A percentile compares a stretch with the other conserved stretches of the same genome.
phyloP scores from a whole-genome alignment of 2,888 invertebrate species.

The Lamellibrachia columna region DNA sequence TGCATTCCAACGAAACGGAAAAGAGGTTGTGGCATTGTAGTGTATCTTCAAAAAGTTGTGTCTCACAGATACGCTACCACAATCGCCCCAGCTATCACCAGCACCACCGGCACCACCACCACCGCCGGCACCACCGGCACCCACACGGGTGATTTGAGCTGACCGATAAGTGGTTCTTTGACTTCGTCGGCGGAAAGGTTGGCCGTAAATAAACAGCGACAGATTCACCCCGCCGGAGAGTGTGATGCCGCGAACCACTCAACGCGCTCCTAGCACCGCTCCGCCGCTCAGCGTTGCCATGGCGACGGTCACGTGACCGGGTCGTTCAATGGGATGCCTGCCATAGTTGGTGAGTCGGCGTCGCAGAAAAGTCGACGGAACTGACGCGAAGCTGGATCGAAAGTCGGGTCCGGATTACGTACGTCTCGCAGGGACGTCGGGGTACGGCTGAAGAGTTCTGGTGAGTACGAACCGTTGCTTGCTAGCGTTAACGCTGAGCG shows the following conservation, averaged over 20 bases:
- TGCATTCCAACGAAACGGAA: too few species aligned
- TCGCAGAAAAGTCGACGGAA: conserved; percentile 9
- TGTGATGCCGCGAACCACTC: not conserved
- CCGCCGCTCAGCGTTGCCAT: conserved; percentile 11
- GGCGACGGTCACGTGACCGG: conserved; percentile 6
- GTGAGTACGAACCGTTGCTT: not conserved
- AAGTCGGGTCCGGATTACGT: not conserved
- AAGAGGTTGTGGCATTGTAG: too few species aligned
- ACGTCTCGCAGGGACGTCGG: not conserved
- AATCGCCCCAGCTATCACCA: not conserved
- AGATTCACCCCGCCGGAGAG: not conserved
- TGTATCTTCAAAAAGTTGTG: too few species aligned
- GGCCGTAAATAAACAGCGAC: not conserved
- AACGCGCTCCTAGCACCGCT: not conserved
- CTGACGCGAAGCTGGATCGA: not conserved
- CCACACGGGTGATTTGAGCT: not conserved
- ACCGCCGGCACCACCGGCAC: conserved; percentile 22
- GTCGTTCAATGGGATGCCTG: conserved; percentile 16
- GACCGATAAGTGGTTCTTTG: not conserved
- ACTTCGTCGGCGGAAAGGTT: not conserved
- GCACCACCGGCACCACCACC: conserved; percentile 22
- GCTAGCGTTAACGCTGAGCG: not conserved
- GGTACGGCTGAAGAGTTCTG: not conserved
- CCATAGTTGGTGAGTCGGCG: conserved; percentile 4
- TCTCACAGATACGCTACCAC: too few species aligned